Evolutionary conservation across 1,140 invertebrate species (phyloP), one percentile per base, ranked within the genome.

Genomic region (Panagrolaimus sp.): DNA sequence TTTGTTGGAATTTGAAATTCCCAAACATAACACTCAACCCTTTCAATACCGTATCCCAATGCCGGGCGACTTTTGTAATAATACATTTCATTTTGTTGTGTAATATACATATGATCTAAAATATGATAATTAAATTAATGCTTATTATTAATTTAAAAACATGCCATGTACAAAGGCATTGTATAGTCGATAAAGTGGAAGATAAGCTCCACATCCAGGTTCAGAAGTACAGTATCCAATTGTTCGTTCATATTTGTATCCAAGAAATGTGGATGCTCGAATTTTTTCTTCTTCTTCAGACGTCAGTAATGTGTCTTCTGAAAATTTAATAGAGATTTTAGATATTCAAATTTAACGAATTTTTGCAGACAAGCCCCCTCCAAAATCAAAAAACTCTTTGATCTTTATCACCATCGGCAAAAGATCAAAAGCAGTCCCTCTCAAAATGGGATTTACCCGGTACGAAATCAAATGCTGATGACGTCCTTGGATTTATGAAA

Each of bases 61-160:
- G 28, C 21, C 0, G 52, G 52, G 4, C 28, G 14, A 12, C 21
- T 26, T 14, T 58, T 58, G 52, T 26, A 58, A 26, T 58, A 28
- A 28, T 26, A 28, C 21, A 28, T 28, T 58, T 58, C 52, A 58
- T 28, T 58, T 58, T 58, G 14, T 21, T 58, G 21, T 17, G 52
- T 58, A 21, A 28, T 58, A 28, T 58, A 58, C 28, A 58, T 26
- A 58, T 58, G 52, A 21, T 58, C 52, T 58, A 14, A n/a, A 58
- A 58, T n/a, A 28, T 4, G n/a, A 52, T n/a, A 52, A 1, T 47
- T 17, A 15, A 15, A 52, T 52, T 15, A 52, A 7, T 52, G 14
- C 7, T 52, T 26, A 52, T 5, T 8, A 52, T 9, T 15, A 17
- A 21, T 5, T 0, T 10, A 58, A 0, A 58, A 28, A 1, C 52